These are phyloP conservation scores for Calidris pygmaea DNA, from an alignment of 2,113 vertebrate genomes.

Conservation along the genomic window DNA sequence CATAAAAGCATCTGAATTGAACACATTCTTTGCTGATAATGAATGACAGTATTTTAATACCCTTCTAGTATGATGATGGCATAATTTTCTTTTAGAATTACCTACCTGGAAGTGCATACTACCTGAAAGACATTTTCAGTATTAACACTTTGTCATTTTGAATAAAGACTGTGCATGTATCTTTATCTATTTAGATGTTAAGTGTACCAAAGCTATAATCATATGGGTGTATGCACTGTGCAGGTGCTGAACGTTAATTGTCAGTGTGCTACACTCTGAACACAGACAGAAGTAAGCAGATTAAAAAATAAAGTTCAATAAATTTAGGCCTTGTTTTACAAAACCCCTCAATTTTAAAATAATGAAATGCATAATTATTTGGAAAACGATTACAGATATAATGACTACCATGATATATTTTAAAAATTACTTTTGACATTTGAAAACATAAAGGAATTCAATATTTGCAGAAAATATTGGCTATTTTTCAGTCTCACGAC, in stretches of 20 bases:
- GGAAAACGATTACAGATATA: neutral
- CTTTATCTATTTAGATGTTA: neutral
- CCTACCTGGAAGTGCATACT: neutral
- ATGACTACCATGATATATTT: neutral
- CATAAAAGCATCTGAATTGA: neutral
- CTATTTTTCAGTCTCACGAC: neutral
- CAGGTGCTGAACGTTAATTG: neutral
- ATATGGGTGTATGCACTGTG: accelerated
- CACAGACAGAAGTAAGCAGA: neutral
- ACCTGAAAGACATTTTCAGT: neutral
- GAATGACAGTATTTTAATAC: neutral
- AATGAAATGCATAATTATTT: neutral
- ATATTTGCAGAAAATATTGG: neutral
- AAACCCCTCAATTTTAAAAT: neutral
- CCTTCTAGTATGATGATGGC: neutral
- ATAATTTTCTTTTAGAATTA: neutral
- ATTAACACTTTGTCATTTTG: neutral
- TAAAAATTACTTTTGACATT: neutral
- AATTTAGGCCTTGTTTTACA: neutral
- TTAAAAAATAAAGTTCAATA: neutral
- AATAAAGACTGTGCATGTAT: neutral
- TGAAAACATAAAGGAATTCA: neutral
- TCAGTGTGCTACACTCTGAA: neutral
- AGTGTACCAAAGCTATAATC: neutral
- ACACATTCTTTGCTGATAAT: neutral